These are phyloP conservation scores for Acholoe squamosa DNA, from an alignment of 2,888 invertebrate species.

Conservation along the genomic window DNA sequence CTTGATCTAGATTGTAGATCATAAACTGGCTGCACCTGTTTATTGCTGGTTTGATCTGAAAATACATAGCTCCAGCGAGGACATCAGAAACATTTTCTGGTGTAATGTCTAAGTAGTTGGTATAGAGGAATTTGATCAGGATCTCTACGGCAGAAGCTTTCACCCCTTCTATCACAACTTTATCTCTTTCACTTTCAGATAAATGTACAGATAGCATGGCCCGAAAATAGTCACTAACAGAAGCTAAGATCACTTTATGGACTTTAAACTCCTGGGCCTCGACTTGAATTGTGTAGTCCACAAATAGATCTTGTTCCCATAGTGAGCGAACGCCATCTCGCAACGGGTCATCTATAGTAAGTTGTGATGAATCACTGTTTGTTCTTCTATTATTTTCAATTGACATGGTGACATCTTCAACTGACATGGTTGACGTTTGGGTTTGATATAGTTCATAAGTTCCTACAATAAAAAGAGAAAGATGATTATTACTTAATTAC, in stretches of 20 bases:
- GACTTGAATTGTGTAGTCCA: neutral
- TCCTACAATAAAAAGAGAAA: too few species aligned
- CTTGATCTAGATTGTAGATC: neutral
- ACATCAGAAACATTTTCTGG: neutral
- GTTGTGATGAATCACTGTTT: too few species aligned
- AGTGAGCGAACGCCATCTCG: neutral
- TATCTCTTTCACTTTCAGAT: neutral
- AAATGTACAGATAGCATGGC: neutral
- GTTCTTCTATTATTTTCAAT: too few species aligned
- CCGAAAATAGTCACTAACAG: constrained; percentile 15
- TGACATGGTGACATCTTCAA: too few species aligned
- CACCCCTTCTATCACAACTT: neutral
- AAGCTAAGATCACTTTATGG: constrained; percentile 13
- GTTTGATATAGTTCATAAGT: too few species aligned
- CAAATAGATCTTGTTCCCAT: neutral
- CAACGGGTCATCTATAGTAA: neutral
- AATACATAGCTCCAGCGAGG: constrained; percentile 34
- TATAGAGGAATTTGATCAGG: constrained; percentile 10
- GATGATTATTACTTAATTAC: too few species aligned
- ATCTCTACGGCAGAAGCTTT: neutral
- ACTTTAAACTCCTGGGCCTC: neutral
- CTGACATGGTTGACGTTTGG: too few species aligned
- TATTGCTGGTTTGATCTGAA: constrained; percentile 15
- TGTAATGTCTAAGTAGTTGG: neutral
- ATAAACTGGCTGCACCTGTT: neutral